These are phyloP conservation scores for Yponomeuta cagnagella DNA, from an alignment of 2,888 invertebrate species.

Conservation along the genomic window DNA sequence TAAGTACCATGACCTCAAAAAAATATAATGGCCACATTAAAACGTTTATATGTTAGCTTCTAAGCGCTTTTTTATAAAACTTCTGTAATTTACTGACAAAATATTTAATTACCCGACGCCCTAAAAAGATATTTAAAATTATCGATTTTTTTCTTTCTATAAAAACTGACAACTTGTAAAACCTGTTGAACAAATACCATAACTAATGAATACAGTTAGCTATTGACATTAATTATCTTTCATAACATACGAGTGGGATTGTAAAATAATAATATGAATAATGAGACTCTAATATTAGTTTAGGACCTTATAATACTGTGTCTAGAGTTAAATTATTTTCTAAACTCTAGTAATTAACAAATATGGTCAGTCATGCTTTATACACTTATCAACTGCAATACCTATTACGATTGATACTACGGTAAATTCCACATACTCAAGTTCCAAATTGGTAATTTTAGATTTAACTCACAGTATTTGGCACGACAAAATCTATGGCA, in stretches of 20 bases:
- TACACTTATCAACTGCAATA: background rate
- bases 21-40: too few species aligned
- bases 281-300: background rate
- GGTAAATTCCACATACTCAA: too few species aligned
- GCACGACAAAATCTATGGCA: background rate
- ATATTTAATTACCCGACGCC: too few species aligned
- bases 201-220: background rate
- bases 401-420: too few species aligned
- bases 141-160: too few species aligned
- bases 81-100: too few species aligned
- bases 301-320: background rate
- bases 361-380: slow-evolving; percentile 56
- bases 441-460: too few species aligned
- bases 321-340: background rate
- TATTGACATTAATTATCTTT: background rate
- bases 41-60: too few species aligned
- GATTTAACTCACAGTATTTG: background rate
- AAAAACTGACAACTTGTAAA: background rate
- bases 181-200: background rate
- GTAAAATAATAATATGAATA: background rate
- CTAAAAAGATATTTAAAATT: too few species aligned
- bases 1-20: too few species aligned
- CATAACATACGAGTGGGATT: background rate
- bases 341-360: slow-evolving; percentile 45
- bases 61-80: too few species aligned